Evolutionary conservation across 2,797 vertebrate species (phyloP), one percentile per base, ranked within the genome.

Genomic region (Miichthys miiuy): DNA sequence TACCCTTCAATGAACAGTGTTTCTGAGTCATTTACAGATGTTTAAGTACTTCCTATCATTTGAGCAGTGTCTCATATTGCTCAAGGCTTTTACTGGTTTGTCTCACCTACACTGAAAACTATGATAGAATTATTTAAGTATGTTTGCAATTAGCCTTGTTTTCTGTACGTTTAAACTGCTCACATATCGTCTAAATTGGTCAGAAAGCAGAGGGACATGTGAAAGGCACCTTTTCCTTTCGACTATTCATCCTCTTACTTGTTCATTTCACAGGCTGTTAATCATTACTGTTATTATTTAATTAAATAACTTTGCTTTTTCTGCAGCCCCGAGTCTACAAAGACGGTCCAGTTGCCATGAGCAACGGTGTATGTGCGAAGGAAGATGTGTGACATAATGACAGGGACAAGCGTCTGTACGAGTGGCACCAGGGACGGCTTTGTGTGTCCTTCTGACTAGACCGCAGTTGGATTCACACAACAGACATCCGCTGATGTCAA

Each of bases 401-500:
- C 84, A 81, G 65, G 65, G 68, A 57, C 27, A 77, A 58, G 74
- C 38, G 74, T 86, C 85, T 75, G 84, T 34, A 60, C 65, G 75
- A 81, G 74, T 77, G 79, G 73, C 52, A 73, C 46, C 14, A 18
- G 77, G 72, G 68, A 77, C 10, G 48, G 50, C 61, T 7, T 1
- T 55, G 30, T 87, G 41, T 88, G 93, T 86, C 72, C 88, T 85
- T 88, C 81, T 61, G 86, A 95, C 95, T 93, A 85, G 95, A 94
- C 94, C 92, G 87, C 91, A 93, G 95, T 91, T 91, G 92, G 87
- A 95, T 95, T 91, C 94, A 92, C 90, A 94, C 44, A 80, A 92
- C 88, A 91, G 94, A 91, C 96, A 96, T 92, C 88, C 85, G 92
- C 94, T 96, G 93, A 95, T 94, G 92, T 96, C 93, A 89, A 95